Base-by-base conservation (phyloP, 1,140 invertebrate genomes). In the Listronotus oregonensis region DNA sequence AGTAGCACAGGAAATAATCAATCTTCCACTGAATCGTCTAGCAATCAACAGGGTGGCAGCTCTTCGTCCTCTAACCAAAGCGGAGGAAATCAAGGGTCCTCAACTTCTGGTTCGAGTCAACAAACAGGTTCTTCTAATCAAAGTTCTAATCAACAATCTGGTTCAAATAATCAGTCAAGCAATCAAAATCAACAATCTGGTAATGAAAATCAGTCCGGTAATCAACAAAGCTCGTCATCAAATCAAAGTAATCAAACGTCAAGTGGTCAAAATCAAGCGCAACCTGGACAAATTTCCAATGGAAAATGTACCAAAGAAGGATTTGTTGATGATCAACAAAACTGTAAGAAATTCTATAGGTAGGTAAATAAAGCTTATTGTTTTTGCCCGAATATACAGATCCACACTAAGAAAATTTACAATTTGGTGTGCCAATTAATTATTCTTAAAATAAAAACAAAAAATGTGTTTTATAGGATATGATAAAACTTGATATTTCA, bases 331-430 rank as follows among this genome's bases (percentile, higher is more conserved):
- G 85, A 91, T 79, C 81, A 80, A 43, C 77, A 82, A 67, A 84
- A 93, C 73, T 94, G 91, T 72, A 85, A 81, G 66, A 90, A 89
- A 76, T 93, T 93, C 76, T 91, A 91, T 73, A 85, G 90, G 78
- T 93, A 90, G 77, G 87, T 27, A 27, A 27, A 27, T 27, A 27
- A 27, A 27, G 21, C 5, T 27, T 27, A n/a, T 27, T 27, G 21
- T 27, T 27, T 27, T n/a, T n/a, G n/a, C n/a, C n/a, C n/a, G n/a
- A n/a, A n/a, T n/a, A n/a, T n/a, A n/a, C n/a, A n/a, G n/a, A n/a
- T n/a, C n/a, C n/a, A n/a, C n/a, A n/a, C n/a, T n/a, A n/a, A n/a
- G n/a, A n/a, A n/a, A n/a, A n/a, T n/a, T n/a, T n/a, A n/a, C n/a
- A n/a, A n/a, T n/a, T n/a, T n/a, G n/a, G n/a, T n/a, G n/a, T n/a